A percentile compares a stretch with the other conserved stretches of the same genome.
Evolutionary conservation across 2,113 vertebrate species (phyloP).

Genomic region (Strix aluco): DNA sequence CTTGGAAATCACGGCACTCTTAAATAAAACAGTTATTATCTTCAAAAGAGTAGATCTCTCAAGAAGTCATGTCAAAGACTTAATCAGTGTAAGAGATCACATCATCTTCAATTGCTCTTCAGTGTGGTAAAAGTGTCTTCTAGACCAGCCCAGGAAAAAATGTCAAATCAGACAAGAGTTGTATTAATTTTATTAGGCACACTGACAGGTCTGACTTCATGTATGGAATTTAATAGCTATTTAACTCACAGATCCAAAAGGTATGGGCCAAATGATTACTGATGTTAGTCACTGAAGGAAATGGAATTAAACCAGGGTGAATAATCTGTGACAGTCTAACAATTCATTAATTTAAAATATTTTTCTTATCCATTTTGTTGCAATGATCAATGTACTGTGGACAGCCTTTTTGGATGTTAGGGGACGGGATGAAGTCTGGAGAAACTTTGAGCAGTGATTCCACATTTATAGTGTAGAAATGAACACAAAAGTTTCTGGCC

Average conservation of each 20-base stretch:
- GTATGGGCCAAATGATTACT: background rate
- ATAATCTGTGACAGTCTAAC: background rate
- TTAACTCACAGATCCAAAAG: background rate
- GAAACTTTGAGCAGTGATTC: background rate
- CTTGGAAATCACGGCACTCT: background rate
- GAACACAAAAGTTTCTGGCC: background rate
- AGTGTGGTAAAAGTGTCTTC: background rate
- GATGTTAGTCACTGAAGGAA: background rate
- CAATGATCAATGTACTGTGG: background rate
- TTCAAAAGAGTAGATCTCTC: background rate
- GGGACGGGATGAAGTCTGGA: background rate
- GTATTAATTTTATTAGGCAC: conserved; percentile 11
- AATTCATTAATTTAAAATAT: background rate
- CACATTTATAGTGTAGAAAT: background rate
- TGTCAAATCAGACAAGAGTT: background rate
- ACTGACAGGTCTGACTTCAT: background rate
- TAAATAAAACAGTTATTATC: background rate
- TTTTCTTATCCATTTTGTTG: background rate
- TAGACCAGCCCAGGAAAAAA: background rate
- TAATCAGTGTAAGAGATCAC: conserved; percentile 18
- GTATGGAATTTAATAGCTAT: background rate
- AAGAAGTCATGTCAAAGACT: conserved; percentile 5
- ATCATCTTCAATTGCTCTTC: conserved; percentile 9
- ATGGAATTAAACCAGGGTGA: background rate
- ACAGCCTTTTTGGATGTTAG: background rate